Evolutionary conservation across 1,140 invertebrate genomes (phyloP), one percentile per base, ranked within the genome.

Genomic region (silkworm (Bombyx mori)): DNA sequence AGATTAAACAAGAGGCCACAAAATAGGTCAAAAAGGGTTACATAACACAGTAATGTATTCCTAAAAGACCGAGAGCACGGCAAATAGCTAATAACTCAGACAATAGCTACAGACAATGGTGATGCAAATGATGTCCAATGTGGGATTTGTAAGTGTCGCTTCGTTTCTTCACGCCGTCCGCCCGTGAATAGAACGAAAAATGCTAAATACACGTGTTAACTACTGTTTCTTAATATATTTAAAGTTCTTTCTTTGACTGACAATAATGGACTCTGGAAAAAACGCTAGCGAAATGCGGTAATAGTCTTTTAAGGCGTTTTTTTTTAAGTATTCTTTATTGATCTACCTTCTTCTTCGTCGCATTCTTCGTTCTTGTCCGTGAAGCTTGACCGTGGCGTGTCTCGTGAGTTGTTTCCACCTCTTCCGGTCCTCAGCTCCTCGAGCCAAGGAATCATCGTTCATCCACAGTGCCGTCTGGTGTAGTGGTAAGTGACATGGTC

Each of bases 21-120:
- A 54, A 54, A 54, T 54, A 42, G 54, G 54, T 46, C 54, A 55
- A 52, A 52, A 10, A 5, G 22, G n/a, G 48, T 55, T 55, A 45
- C 54, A 47, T 55, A 46, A 55, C 54, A 55, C 26, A 47, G 47
- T 55, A 46, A 47, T 35, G 43, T 55, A 55, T 55, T 55, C 54
- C 54, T 55, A 18, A 9, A 7, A 48, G 26, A 43, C 54, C 45
- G 44, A 47, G 22, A 22, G 44, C 18, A 44, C 42, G 12, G 26
- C n/a, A 18, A 43, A 54, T 54, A 54, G 9, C 42, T 49, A 22
- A 49, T 18, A 56, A 42, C 46, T 48, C 10, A 47, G 43, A 56
- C 54, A 56, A 56, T 56, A 42, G 46, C 7, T 8, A 43, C 12
- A 44, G 26, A 46, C 54, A 56, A 56, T 47, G 43, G 44, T 48